These are phyloP conservation scores for Malachius bipustulatus DNA, from an alignment of 2,888 invertebrate genomes.

Conservation along the genomic window DNA sequence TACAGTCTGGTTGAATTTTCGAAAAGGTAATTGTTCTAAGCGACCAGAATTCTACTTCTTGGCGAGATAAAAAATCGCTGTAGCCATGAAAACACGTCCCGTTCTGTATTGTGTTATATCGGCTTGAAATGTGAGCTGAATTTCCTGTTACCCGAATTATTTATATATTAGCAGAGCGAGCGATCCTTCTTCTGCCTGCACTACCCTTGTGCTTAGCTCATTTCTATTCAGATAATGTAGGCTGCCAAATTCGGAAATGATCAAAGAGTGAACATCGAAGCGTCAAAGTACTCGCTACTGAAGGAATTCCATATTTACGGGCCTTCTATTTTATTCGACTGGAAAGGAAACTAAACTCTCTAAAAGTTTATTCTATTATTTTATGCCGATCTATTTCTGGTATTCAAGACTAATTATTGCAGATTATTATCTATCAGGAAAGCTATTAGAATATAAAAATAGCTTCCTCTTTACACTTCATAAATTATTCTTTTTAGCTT, in stretches of 20 bases:
- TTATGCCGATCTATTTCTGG: too few relatives aligned
- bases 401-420: too few relatives aligned
- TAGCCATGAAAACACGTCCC: constrained; percentile 22
- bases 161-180: too few relatives aligned
- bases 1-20: constrained; percentile 19
- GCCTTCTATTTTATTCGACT: too few relatives aligned
- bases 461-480: too few relatives aligned
- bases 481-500: too few relatives aligned
- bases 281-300: too few relatives aligned
- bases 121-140: constrained; percentile 24
- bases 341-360: too few relatives aligned
- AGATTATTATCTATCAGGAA: too few relatives aligned
- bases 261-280: constrained; percentile 1
- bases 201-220: constrained; percentile 10
- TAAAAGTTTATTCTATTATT: too few relatives aligned
- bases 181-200: constrained; percentile 7
- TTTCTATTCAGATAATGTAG: constrained; percentile 12
- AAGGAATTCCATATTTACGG: too few relatives aligned
- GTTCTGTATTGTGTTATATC: constrained; percentile 23
- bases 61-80: constrained; percentile 27
- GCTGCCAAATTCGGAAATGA: constrained; percentile 11
- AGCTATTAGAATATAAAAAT: too few relatives aligned
- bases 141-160: constrained; percentile 18
- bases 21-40: constrained; percentile 18
- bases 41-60: constrained; percentile 16